A percentile compares a stretch with the other conserved stretches of the same genome.
Conservation (phyloP, 1,140 invertebrate species). For the Aphaenogaster rudis region DNA sequence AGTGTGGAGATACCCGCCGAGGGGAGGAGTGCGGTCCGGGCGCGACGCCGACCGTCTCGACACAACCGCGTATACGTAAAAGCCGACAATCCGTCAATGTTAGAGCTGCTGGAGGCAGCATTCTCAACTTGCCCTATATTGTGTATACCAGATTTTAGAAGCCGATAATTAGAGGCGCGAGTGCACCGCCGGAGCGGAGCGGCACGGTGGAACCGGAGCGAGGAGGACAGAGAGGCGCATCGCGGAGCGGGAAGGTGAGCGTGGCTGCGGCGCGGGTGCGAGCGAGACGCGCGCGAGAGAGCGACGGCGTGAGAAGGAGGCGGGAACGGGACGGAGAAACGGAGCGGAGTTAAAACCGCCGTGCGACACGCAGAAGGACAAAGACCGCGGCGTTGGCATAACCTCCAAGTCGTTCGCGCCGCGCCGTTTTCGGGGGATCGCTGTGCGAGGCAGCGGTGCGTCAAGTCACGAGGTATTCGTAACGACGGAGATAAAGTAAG, state of each 20-base stretch:
- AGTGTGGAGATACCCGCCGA: slow-evolving; percentile 28
- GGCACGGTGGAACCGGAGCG: background rate
- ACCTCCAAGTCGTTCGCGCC: slow-evolving; percentile 76
- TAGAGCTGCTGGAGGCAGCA: slow-evolving; percentile 65
- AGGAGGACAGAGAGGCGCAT: slow-evolving; percentile 3
- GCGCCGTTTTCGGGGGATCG: slow-evolving; percentile 58
- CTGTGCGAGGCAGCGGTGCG: slow-evolving; percentile 25
- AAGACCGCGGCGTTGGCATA: slow-evolving; percentile 75
- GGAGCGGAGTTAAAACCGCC: slow-evolving; percentile 67
- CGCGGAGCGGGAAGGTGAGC: slow-evolving; percentile 32
- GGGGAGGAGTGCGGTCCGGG: slow-evolving; percentile 65
- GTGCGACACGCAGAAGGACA: slow-evolving; percentile 69
- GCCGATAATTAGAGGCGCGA: slow-evolving; percentile 54
- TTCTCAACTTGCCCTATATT: slow-evolving; percentile 65
- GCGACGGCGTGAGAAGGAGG: slow-evolving; percentile 38
- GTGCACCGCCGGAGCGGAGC: slow-evolving; percentile 37
- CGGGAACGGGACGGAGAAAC: slow-evolving; percentile 15
- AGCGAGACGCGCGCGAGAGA: slow-evolving; percentile 51
- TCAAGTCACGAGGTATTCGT: slow-evolving; percentile 44
- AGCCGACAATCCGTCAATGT: slow-evolving; percentile 82
- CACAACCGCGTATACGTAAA: slow-evolving; percentile 82
- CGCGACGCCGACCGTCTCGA: slow-evolving; percentile 73
- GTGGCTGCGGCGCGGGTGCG: slow-evolving; percentile 53
- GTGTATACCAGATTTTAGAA: slow-evolving; percentile 68
- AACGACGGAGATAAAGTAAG: background rate